Conservation (phyloP, 2,113 vertebrate genomes). For the Aplodontia rufa region DNA sequence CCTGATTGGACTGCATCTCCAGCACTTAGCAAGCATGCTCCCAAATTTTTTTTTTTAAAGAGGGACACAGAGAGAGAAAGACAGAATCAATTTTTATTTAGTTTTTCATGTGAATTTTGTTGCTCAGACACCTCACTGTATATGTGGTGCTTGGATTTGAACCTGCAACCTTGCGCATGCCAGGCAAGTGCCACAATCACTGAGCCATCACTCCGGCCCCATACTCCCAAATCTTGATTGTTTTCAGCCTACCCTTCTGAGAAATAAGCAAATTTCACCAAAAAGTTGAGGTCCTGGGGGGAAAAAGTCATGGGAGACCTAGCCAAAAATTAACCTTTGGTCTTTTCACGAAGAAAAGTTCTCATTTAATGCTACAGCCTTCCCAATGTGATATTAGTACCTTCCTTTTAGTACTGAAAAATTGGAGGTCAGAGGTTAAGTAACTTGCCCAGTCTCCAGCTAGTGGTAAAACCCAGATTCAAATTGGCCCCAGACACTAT, state of each 20-base stretch:
- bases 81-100: too few relatives aligned
- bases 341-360: neutral
- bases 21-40: neutral
- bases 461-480: neutral
- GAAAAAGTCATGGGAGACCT: neutral
- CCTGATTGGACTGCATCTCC: neutral
- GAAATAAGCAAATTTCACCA: neutral
- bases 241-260: neutral
- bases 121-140: too few relatives aligned
- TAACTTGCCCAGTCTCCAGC: neutral
- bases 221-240: neutral
- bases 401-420: neutral
- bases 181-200: too few relatives aligned
- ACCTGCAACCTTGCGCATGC: too few relatives aligned
- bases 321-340: neutral
- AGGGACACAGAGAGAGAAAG: too few relatives aligned
- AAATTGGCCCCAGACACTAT: neutral
- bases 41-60: too few relatives aligned
- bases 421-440: neutral
- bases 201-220: too few relatives aligned
- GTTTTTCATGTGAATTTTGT: too few relatives aligned
- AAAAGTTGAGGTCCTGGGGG: neutral
- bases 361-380: neutral
- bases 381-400: neutral
- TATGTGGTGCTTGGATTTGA: too few relatives aligned